These are phyloP conservation scores for Tiphia femorata DNA, from an alignment of 2,888 invertebrate genomes.

Conservation along the genomic window DNA sequence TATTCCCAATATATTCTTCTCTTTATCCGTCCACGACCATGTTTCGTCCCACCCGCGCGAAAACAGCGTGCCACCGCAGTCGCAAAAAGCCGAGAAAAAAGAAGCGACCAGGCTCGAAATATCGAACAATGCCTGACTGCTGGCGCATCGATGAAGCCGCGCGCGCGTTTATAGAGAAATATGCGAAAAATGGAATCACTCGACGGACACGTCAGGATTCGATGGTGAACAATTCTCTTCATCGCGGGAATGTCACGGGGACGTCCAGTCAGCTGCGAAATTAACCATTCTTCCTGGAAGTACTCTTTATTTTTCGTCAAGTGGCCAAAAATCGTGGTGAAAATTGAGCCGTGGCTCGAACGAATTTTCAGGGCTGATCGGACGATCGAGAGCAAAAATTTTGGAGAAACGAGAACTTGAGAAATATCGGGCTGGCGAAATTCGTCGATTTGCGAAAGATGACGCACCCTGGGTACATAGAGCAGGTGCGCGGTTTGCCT, in stretches of 20 bases:
- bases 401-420: background rate
- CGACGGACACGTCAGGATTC: too few species aligned
- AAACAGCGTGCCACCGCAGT: slow-evolving; percentile 6
- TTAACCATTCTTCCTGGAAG: too few species aligned
- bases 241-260: background rate
- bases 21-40: background rate
- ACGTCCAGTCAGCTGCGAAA: background rate
- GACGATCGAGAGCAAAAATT: background rate
- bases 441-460: background rate
- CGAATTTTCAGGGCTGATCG: too few species aligned
- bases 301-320: too few species aligned
- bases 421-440: background rate
- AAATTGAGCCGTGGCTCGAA: too few species aligned
- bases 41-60: background rate
- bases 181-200: slow-evolving; percentile 10
- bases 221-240: too few species aligned
- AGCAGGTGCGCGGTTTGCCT: slow-evolving; percentile 52
- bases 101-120: slow-evolving; percentile 1
- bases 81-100: slow-evolving; percentile 22
- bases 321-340: too few species aligned
- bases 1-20: background rate
- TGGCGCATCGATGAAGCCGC: slow-evolving; percentile 13
- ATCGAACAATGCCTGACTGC: too few species aligned
- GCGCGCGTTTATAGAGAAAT: slow-evolving; percentile 13
- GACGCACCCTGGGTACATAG: slow-evolving; percentile 38